phyloP scores from a whole-genome alignment of 1,140 invertebrate species.

The Metaphire vulgaris region DNA sequence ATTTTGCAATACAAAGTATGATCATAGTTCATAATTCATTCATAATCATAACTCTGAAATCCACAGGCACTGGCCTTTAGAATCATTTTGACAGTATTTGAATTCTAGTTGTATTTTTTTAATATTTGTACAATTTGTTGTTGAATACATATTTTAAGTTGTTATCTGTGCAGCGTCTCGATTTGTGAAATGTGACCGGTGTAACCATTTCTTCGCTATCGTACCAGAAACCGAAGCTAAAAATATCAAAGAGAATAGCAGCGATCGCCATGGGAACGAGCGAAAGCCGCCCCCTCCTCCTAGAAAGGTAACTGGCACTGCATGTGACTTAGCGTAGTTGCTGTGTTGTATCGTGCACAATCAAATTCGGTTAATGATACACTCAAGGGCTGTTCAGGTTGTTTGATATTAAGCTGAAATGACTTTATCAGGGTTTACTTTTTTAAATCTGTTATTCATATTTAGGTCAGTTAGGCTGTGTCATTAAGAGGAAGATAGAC shows the following conservation, averaged over 20 bases:
- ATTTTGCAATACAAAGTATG: too few relatives aligned
- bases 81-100: not conserved
- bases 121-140: not conserved
- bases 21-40: not conserved
- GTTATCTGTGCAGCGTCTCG: constrained; percentile 61
- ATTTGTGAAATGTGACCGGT: constrained; percentile 96
- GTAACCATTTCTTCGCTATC: constrained; percentile 94
- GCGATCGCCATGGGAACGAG: constrained; percentile 40
- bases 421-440: too few relatives aligned
- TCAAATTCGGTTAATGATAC: too few relatives aligned
- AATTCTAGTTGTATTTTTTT: not conserved
- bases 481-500: too few relatives aligned
- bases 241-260: constrained; percentile 66
- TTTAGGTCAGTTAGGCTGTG: too few relatives aligned
- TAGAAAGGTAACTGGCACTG: constrained; percentile 79
- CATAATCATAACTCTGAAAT: not conserved
- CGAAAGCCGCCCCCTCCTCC: constrained; percentile 73
- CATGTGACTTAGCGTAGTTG: too few relatives aligned
- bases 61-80: not conserved
- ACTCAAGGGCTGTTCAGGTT: too few relatives aligned
- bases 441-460: too few relatives aligned
- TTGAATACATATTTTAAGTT: not conserved
- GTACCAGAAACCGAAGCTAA: constrained; percentile 78
- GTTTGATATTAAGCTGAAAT: too few relatives aligned
- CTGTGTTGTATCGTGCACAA: too few relatives aligned